Conservation (phyloP, 2,888 invertebrate species). For the Dryocosmus kuriphilus region DNA sequence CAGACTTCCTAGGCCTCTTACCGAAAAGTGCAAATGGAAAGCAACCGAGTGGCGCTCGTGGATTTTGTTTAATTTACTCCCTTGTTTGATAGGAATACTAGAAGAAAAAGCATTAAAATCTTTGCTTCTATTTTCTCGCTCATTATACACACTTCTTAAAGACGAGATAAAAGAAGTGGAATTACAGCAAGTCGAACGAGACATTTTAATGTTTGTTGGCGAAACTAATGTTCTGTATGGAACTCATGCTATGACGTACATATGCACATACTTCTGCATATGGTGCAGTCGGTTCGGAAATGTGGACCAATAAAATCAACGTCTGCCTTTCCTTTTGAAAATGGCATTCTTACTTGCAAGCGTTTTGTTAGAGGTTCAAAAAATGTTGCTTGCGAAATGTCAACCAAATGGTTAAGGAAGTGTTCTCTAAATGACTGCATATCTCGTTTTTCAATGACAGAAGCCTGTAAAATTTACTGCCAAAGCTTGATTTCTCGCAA, state of each 20-base stretch:
- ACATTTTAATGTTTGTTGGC: background rate
- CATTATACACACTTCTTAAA: background rate
- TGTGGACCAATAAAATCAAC: background rate
- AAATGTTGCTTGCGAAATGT: background rate
- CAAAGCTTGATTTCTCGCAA: background rate
- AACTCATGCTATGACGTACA: background rate
- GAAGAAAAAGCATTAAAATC: background rate
- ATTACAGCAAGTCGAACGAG: background rate
- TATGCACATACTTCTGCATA: background rate
- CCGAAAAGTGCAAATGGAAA: background rate
- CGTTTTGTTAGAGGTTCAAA: background rate
- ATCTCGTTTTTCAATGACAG: background rate
- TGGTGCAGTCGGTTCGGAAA: background rate
- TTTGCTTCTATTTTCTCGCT: background rate
- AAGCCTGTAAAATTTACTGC: background rate
- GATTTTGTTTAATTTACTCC: background rate
- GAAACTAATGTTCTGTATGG: background rate
- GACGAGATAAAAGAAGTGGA: background rate
- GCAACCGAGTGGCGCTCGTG: background rate
- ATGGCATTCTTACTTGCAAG: conserved; percentile 15
- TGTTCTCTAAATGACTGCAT: background rate
- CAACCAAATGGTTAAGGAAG: background rate
- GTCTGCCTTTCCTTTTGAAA: conserved; percentile 44
- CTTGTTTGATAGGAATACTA: background rate
- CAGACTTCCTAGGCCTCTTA: background rate